Evolutionary conservation across 2,797 vertebrate genomes (phyloP), one percentile per base, ranked within the genome.

Genomic region (Periophthalmus magnuspinnatus): DNA sequence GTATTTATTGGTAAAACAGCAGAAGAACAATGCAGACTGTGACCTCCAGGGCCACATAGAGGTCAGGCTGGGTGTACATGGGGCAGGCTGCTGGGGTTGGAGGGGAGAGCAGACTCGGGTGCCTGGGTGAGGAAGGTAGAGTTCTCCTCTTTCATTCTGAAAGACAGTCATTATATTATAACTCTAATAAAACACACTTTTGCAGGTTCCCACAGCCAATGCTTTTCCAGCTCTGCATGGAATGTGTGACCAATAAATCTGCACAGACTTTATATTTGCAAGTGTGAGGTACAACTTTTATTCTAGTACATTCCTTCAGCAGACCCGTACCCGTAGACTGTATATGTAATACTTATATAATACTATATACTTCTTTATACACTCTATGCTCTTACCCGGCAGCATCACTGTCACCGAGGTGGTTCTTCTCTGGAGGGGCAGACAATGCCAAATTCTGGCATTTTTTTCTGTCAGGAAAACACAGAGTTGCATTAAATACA

Each of bases 121-220:
- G 83, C 88, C 82, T 94, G 88, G 34, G 92, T 96, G 87, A 94
- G 85, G 80, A 95, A 93, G 69, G 90, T 86, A 62, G 74, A 79
- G 71, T 71, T 76, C 79, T 84, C 79, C 82, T 86, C 84, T 87
- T 88, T 90, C 80, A 87, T 87, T 84, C 91, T 90, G 82, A 55
- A 88, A 88, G 84, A 89, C 78, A 82, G 77, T 78, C 77, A 67
- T 89, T 82, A 80, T 90, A 84, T 85, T 85, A 75, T 78, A 82
- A 83, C 57, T 19, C 24, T 77, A 71, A 86, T 89, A 84, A 90
- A 92, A 88, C 79, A 87, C 74, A 67, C 52, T 67, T 38, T 57
- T 72, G 78, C 54, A 36, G 63, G 74, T 82, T 81, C 75, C 85
- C 78, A 78, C 78, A 87, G 84, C 76, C 34, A 34, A 71, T 81